Conservation (phyloP, 2,113 vertebrate species). For the Psittacus erithacus region DNA sequence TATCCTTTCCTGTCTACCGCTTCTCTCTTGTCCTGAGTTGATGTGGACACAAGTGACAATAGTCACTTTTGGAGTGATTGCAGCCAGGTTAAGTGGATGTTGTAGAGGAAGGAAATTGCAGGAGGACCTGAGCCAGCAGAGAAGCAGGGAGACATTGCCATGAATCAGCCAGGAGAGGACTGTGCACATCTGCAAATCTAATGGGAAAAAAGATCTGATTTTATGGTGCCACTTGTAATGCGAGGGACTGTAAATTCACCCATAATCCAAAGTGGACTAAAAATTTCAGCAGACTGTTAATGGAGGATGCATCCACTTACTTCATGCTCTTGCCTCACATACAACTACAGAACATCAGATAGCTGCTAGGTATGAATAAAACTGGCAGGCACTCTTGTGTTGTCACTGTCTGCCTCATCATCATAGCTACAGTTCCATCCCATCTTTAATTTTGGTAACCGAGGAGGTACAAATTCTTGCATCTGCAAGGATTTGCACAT, state of each 20-base stretch:
- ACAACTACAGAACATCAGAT: background rate
- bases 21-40: background rate
- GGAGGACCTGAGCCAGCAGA: background rate
- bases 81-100: background rate
- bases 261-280: background rate
- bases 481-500: background rate
- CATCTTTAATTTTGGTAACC: background rate
- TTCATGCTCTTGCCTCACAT: background rate
- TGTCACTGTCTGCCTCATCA: background rate
- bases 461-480: background rate
- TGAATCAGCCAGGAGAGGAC: background rate
- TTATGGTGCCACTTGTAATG: background rate
- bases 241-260: background rate
- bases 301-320: background rate
- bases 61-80: background rate
- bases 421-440: background rate
- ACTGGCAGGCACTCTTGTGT: background rate
- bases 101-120: background rate
- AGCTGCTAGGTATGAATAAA: background rate
- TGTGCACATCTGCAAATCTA: background rate
- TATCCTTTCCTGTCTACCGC: background rate
- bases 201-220: background rate
- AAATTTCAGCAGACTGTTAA: background rate
- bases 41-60: background rate
- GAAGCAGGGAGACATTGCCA: background rate